Percentiles rank a stretch among this genome's conserved stretches.
phyloP scores from a whole-genome alignment of 30 jellyfish, hydroid and myxozoan species.

The Mastigias papua region DNA sequence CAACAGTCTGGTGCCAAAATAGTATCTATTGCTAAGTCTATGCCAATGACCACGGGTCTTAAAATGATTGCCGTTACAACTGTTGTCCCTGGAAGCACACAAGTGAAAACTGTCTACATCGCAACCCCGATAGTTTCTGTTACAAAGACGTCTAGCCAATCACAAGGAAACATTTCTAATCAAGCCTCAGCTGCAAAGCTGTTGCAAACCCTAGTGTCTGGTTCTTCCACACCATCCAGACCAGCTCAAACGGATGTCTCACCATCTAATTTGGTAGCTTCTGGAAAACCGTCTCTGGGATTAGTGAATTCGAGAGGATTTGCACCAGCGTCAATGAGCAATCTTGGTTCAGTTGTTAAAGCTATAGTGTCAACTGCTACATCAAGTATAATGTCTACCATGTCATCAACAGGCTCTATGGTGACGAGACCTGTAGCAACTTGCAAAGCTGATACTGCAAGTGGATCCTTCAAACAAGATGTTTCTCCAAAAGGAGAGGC shows the following conservation, averaged over 20 bases:
- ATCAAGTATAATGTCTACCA: background rate
- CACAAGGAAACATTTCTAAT: slow-evolving; percentile 7
- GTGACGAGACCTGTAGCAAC: background rate
- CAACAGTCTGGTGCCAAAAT: slow-evolving; percentile 91
- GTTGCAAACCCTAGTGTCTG: slow-evolving; percentile 50
- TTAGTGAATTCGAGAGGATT: slow-evolving; percentile 23
- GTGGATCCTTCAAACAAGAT: background rate
- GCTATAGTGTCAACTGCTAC: background rate
- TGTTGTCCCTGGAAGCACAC: slow-evolving; percentile 99
- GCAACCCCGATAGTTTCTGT: slow-evolving; percentile 99
- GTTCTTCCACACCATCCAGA: slow-evolving; percentile 11
- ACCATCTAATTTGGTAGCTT: slow-evolving; percentile 27
- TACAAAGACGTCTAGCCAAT: slow-evolving; percentile 76
- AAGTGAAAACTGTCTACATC: slow-evolving; percentile 96
- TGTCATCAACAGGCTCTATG: background rate
- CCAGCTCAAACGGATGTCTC: slow-evolving; percentile 63
- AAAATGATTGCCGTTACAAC: slow-evolving; percentile 99
- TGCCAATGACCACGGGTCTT: slow-evolving; percentile 99
- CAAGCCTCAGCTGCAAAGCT: slow-evolving; percentile 30
- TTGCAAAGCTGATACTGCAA: background rate
- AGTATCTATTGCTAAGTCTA: slow-evolving; percentile 89
- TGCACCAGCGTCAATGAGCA: slow-evolving; percentile 18
- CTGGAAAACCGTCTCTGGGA: slow-evolving; percentile 55
- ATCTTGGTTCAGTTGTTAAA: slow-evolving; percentile 9
- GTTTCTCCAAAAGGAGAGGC: background rate